phyloP scores from a whole-genome alignment of 2,113 vertebrate species.

The Conger conger region DNA sequence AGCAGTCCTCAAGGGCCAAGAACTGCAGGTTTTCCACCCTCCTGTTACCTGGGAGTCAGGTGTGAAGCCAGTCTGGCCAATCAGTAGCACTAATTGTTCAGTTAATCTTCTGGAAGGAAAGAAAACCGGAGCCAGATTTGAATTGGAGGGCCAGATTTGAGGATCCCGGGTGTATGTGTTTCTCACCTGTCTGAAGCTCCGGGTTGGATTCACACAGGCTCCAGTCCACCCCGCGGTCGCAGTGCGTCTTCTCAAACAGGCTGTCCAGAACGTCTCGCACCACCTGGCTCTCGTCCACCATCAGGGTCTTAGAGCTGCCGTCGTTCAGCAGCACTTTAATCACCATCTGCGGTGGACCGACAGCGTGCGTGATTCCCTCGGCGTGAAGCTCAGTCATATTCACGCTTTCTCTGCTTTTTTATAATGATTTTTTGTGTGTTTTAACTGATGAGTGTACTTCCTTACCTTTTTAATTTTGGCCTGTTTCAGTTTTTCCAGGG shows the following conservation, averaged over 20 bases:
- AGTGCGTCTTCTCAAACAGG: constrained; percentile 95
- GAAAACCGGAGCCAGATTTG: no score
- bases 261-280: constrained; percentile 88
- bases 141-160: no score
- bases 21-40: no score
- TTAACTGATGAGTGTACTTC: constrained; percentile 20
- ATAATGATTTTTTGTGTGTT: no score
- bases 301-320: constrained; percentile 90
- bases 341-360: constrained; percentile 74
- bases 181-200: constrained; percentile 89
- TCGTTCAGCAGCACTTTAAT: constrained; percentile 89
- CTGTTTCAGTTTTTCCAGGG: constrained; percentile 92
- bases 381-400: no score
- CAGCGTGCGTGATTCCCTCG: neutral
- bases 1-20: no score
- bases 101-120: no score
- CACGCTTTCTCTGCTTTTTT: neutral
- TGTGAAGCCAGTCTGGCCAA: no score
- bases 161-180: neutral
- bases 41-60: no score
- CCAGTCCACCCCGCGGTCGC: constrained; percentile 87
- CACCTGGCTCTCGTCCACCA: constrained; percentile 92
- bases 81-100: no score
- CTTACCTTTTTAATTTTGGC: constrained; percentile 96
- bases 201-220: constrained; percentile 87